phyloP scores from a whole-genome alignment of 2,888 invertebrate genomes.

The Amaurobius ferox region DNA sequence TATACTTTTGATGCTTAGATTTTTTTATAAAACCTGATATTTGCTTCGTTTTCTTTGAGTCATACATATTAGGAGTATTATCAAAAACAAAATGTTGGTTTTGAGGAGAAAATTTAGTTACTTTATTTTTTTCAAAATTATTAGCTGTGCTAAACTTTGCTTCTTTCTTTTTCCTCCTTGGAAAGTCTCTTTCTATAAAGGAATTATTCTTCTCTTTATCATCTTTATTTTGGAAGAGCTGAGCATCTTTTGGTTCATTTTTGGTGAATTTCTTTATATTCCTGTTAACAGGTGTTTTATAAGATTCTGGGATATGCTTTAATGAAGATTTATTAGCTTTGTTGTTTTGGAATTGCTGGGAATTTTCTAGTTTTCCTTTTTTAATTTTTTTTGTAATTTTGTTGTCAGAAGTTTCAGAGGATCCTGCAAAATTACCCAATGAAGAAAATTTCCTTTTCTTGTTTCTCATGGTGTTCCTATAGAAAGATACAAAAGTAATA shows the following conservation, averaged over 20 bases:
- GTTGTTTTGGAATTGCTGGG: not conserved
- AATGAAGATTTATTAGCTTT: not conserved
- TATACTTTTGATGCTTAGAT: not conserved
- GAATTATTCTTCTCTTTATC: not conserved
- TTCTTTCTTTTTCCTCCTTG: not conserved
- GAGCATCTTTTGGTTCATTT: not conserved
- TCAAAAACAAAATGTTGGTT: not conserved
- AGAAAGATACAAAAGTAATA: not conserved
- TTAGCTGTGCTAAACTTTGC: not conserved
- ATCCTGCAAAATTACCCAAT: not conserved
- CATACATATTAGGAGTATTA: too few species aligned
- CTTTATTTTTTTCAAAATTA: not conserved
- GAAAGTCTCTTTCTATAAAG: not conserved
- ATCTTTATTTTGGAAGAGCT: not conserved
- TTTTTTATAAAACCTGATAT: not conserved
- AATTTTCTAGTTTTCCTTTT: not conserved
- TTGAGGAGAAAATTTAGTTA: too few species aligned
- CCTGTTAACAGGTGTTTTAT: too few species aligned
- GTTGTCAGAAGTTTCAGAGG: not conserved
- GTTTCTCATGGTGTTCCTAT: not conserved
- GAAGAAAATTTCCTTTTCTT: conserved; percentile 4
- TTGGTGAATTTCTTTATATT: too few species aligned
- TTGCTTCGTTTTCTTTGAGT: not conserved
- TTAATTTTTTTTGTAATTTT: not conserved
- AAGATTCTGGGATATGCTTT: too few species aligned